phyloP scores from a whole-genome alignment of 1,140 invertebrate species.

The Hetaerina americana region DNA sequence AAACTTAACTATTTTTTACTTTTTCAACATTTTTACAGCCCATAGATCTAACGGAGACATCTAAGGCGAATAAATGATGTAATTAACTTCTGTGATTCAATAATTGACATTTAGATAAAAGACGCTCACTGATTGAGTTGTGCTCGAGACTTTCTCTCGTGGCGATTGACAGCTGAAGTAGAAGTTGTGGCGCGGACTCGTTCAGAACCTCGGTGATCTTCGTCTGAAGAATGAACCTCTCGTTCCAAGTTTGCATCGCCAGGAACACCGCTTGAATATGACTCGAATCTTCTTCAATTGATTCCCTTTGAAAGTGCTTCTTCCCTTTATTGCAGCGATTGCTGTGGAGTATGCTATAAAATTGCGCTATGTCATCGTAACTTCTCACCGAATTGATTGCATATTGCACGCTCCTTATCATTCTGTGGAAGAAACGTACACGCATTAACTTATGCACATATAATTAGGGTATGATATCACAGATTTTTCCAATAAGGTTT shows the following conservation, averaged over 20 bases:
- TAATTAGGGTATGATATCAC: too few relatives aligned
- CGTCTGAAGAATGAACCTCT: background rate
- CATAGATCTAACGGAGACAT: too few relatives aligned
- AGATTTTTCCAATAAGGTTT: too few relatives aligned
- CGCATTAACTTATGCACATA: too few relatives aligned
- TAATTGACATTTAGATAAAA: too few relatives aligned
- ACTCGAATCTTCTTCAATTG: background rate
- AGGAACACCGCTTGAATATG: background rate
- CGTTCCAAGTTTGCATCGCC: background rate
- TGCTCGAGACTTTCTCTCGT: too few relatives aligned
- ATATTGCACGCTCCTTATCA: background rate
- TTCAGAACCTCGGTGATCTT: background rate
- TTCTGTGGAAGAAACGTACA: too few relatives aligned
- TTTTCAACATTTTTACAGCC: too few relatives aligned
- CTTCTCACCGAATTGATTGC: background rate
- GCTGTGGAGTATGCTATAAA: background rate
- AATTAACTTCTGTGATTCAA: too few relatives aligned
- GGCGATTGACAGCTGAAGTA: background rate
- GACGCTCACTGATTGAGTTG: too few relatives aligned
- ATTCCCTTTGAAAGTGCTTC: background rate
- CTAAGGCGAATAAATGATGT: too few relatives aligned
- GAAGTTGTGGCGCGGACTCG: background rate
- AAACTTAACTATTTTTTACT: too few relatives aligned
- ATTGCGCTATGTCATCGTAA: background rate
- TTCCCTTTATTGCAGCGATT: background rate